Percentiles rank a stretch among this genome's conserved stretches.
These are phyloP conservation scores for Chiloscyllium plagiosum DNA, from an alignment of 2,113 vertebrate species.

Conservation along the genomic window DNA sequence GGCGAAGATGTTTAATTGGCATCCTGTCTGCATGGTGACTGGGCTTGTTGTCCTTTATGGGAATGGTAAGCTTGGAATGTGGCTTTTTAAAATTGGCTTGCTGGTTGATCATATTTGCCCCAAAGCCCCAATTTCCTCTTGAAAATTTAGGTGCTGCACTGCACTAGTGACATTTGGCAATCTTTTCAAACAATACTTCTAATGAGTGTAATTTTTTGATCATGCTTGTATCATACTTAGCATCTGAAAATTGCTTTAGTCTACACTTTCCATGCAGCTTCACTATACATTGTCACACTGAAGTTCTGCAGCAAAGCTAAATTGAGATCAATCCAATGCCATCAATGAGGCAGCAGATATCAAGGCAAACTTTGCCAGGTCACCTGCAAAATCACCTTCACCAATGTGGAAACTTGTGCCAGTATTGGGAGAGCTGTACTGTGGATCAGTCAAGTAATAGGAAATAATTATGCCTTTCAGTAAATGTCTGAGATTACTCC, in stretches of 20 bases:
- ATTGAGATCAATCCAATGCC: not conserved
- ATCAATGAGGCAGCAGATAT: not conserved
- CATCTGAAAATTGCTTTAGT: not conserved
- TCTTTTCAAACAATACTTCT: not conserved
- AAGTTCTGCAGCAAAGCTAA: not conserved
- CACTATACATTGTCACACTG: not conserved
- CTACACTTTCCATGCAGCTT: not conserved
- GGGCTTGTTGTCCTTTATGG: constrained; percentile 80
- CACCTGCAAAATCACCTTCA: not conserved
- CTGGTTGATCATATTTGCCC: not conserved
- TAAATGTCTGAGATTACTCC: not conserved
- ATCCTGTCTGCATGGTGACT: constrained; percentile 80
- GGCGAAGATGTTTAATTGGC: constrained; percentile 75
- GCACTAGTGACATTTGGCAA: not conserved
- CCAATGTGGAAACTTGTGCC: not conserved
- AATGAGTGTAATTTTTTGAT: not conserved
- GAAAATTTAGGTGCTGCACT: not conserved
- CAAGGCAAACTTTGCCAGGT: not conserved
- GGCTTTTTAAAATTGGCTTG: too few relatives aligned
- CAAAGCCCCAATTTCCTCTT: not conserved
- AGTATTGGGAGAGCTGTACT: not conserved
- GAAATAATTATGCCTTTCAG: not conserved
- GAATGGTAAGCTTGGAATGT: constrained; percentile 60
- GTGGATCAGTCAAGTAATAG: not conserved
- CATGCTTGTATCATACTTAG: not conserved